Conservation (phyloP, 2,113 vertebrate genomes). For the Chloropsis hardwickii region DNA sequence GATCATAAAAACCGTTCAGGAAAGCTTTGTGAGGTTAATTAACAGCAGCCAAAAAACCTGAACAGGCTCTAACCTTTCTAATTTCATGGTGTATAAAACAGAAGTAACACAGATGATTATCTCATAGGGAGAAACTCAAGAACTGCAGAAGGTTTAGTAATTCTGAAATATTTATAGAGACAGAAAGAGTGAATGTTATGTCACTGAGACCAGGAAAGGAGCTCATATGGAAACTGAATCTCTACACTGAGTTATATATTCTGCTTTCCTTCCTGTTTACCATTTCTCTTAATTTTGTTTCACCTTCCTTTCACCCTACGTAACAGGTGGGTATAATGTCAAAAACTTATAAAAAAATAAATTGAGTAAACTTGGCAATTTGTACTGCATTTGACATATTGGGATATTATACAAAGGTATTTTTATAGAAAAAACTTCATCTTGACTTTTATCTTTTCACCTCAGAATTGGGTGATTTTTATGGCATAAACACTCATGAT, state of each 20-base stretch:
- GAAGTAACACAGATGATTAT: not conserved
- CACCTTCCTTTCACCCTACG: not conserved
- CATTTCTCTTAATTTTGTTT: not conserved
- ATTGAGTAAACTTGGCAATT: not conserved
- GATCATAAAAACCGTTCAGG: not conserved
- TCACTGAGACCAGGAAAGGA: not conserved
- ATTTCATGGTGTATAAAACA: slow-evolving; percentile 38
- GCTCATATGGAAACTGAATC: not conserved
- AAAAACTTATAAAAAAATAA: not conserved
- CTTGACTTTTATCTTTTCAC: not conserved
- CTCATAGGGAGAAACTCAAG: not conserved
- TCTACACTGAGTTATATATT: not conserved
- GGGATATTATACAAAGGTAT: not conserved
- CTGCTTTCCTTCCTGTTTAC: not conserved
- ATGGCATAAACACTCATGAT: not conserved
- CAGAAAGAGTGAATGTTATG: not conserved
- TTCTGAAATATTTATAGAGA: not conserved
- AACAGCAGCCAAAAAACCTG: not conserved
- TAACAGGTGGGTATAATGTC: not conserved
- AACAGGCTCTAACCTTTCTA: not conserved
- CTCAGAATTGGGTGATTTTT: not conserved
- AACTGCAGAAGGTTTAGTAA: not conserved
- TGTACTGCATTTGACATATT: not conserved
- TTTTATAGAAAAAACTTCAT: not conserved
- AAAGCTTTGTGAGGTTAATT: not conserved